Conservation (phyloP, 2,797 vertebrate species). For the Luscinia megarhynchos region DNA sequence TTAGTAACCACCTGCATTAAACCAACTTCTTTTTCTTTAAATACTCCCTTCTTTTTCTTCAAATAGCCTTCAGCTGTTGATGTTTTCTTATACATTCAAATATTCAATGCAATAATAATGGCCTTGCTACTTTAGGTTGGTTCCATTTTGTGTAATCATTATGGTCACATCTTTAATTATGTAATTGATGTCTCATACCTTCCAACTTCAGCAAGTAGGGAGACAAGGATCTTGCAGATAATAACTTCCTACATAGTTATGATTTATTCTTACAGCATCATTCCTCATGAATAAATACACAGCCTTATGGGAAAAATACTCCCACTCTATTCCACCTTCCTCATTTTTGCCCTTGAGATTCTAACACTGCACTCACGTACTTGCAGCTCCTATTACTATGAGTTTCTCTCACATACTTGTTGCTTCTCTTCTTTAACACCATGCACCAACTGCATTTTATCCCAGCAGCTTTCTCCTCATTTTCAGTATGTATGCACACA, state of each 20-base stretch:
- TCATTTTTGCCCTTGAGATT: conserved; percentile 13
- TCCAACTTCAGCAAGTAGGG: not conserved
- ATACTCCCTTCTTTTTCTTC: not conserved
- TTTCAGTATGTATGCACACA: not conserved
- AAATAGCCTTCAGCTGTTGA: not conserved
- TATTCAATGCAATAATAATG: conserved; percentile 1
- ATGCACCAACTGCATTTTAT: not conserved
- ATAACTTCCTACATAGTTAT: conserved; percentile 26
- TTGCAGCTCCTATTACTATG: not conserved
- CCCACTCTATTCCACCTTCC: conserved; percentile 25
- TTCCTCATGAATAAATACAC: conserved; percentile 43
- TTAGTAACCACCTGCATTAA: conserved; percentile 25
- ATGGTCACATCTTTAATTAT: not conserved
- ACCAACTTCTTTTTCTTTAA: not conserved
- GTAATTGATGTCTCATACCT: conserved; percentile 5
- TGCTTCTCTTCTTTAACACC: not conserved
- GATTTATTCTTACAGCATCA: conserved; percentile 27
- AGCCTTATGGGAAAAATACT: conserved; percentile 40
- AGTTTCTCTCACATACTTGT: not conserved
- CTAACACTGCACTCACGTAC: not conserved
- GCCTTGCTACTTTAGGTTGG: not conserved
- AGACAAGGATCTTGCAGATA: conserved; percentile 17
- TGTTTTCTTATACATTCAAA: not conserved
- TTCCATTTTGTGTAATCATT: conserved; percentile 14
- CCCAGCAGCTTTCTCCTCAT: not conserved